These are phyloP conservation scores for Miopithecus talapoin DNA, from an alignment of 2,797 vertebrate species.

Conservation along the genomic window DNA sequence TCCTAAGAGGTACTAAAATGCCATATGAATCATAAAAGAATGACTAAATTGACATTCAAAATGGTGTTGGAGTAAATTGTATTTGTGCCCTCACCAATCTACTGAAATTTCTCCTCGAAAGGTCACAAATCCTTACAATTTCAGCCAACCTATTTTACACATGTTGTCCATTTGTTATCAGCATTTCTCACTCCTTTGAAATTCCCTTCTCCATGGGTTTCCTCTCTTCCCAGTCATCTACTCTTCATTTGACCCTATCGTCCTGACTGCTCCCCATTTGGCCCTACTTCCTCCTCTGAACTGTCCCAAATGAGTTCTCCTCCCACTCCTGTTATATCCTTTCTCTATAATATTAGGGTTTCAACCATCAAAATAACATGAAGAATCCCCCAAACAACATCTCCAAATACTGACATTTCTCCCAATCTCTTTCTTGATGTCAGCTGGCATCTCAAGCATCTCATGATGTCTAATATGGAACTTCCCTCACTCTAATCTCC, in stretches of 20 bases:
- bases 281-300: background rate
- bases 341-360: background rate
- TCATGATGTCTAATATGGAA: background rate
- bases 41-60: conserved; percentile 53
- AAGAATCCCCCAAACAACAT: background rate
- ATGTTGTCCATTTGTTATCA: background rate
- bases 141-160: background rate
- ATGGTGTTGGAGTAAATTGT: background rate
- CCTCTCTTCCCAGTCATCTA: background rate
- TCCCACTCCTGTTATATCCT: background rate
- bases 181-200: background rate
- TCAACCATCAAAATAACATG: background rate
- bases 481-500: background rate
- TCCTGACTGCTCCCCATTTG: background rate
- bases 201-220: background rate
- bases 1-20: conserved; percentile 16
- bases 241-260: background rate
- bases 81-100: background rate
- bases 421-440: background rate
- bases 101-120: background rate
- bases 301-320: background rate
- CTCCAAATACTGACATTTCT: background rate
- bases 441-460: background rate
- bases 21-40: conserved; percentile 18
- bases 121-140: conserved; percentile 22